Base-by-base conservation (phyloP, 2,888 invertebrate species). In the Neocrepidodera transversa region DNA sequence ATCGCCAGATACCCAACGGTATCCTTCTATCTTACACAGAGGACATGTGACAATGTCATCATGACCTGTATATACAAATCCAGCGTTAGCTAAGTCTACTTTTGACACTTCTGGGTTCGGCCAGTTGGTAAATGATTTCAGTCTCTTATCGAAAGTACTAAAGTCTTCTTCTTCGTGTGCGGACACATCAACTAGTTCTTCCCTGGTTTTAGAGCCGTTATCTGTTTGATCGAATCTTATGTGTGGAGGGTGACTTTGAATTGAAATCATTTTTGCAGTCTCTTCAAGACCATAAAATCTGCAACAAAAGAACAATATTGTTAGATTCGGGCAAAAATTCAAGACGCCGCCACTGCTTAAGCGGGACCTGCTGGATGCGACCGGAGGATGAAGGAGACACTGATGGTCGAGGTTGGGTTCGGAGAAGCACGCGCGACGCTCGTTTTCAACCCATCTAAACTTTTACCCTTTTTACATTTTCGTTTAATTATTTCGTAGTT, bases 1-100 rank as follows among this genome's bases (percentile, higher is more conserved):
- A 78, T 95, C 95, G n/a, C 88, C 89, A 64, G 82, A 84, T 64
- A 88, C 86, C 95, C 95, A 95, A 59, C 87, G 83, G 74, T 89
- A 89, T 58, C 94, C 88, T 77, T 92, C 89, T 49, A 91, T 85
- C 68, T 87, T 85, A 77, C 92, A 92, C 77, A 90, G 92, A 50
- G 90, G 88, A 77, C 93, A 95, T 63, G 87, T 85, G 8, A 94
- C 93, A 30, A 71, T 62, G 45, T 74, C 74, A 26, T 84, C 85
- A 64, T 86, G 84, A 18, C 89, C 86, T 5, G 88, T 85, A 72
- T 87, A 95, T 77, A 89, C 93, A 80, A 95, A 93, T 11, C 95
- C 95, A 62, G 91, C 90, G 51, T 83, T 82, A 0, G 95, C 93
- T 68, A 95, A 81, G 36, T 82, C 82, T 42, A 82, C 80, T 0